These are phyloP conservation scores for Smutsia temminckii DNA, from an alignment of 2,797 vertebrate genomes.

Conservation along the genomic window DNA sequence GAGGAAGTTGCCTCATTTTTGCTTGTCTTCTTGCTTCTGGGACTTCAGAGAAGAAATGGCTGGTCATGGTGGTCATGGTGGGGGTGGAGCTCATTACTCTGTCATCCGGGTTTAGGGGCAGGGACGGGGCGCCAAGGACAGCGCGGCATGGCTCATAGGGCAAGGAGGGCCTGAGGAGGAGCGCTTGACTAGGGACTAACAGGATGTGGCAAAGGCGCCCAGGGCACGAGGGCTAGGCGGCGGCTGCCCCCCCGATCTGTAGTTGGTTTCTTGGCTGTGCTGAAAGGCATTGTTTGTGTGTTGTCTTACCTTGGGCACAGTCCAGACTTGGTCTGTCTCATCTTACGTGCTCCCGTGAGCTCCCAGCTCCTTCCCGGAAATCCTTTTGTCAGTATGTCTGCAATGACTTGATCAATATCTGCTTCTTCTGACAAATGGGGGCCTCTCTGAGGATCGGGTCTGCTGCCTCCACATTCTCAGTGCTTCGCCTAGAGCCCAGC, in stretches of 20 bases:
- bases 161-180: neutral
- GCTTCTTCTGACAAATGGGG: neutral
- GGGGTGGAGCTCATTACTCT: neutral
- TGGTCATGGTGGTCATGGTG: neutral
- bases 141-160: neutral
- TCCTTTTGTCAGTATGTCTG: neutral
- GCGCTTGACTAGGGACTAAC: neutral
- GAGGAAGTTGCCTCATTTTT: slow-evolving; percentile 17
- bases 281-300: neutral
- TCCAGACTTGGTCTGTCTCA: neutral
- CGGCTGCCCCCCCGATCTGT: neutral
- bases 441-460: neutral
- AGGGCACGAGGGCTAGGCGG: neutral
- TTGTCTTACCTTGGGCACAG: neutral
- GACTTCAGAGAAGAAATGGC: neutral
- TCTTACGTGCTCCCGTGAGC: neutral
- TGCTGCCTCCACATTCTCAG: neutral
- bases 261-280: neutral
- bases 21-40: neutral
- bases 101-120: neutral
- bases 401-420: neutral
- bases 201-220: neutral
- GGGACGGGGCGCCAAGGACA: neutral
- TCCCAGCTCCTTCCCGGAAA: neutral
- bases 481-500: neutral